Conservation (phyloP, 2,113 vertebrate species). For the Catharus minimus region DNA sequence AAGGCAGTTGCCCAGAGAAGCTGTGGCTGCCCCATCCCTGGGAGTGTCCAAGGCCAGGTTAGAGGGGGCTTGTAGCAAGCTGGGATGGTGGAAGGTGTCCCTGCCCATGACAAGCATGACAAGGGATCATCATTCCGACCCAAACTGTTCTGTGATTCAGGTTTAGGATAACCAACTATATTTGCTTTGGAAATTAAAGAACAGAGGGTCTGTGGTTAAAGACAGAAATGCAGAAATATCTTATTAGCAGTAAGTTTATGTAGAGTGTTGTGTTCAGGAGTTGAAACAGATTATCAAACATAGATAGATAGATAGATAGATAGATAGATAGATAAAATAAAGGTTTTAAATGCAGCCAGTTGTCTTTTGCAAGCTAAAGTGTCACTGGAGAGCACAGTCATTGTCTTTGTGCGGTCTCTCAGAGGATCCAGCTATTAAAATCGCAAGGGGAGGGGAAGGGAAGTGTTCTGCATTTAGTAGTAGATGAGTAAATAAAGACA, state of each 20-base stretch:
- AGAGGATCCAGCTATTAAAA: not conserved
- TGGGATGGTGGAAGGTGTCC: not conserved
- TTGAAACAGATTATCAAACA: not conserved
- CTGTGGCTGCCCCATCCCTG: not conserved
- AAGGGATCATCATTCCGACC: not conserved
- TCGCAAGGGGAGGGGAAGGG: not conserved
- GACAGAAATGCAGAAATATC: not conserved
- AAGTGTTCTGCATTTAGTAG: not conserved
- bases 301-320: no score
- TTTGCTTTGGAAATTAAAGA: slow-evolving; percentile 28
- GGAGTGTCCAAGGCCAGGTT: not conserved
- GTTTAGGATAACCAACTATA: not conserved
- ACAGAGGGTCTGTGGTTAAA: not conserved
- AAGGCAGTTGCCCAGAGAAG: not conserved
- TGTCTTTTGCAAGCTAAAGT: not conserved
- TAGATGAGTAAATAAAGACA: not conserved
- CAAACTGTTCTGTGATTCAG: not conserved
- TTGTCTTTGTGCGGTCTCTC: no score
- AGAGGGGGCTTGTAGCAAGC: not conserved
- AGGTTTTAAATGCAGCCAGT: not conserved
- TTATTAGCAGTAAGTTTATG: not conserved
- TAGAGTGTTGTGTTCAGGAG: not conserved
- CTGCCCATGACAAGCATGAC: not conserved
- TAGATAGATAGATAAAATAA: not conserved
- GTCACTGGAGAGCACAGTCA: not conserved